Base-by-base conservation (phyloP, 2,113 vertebrate species). In the Neodontobutis hainanensis region DNA sequence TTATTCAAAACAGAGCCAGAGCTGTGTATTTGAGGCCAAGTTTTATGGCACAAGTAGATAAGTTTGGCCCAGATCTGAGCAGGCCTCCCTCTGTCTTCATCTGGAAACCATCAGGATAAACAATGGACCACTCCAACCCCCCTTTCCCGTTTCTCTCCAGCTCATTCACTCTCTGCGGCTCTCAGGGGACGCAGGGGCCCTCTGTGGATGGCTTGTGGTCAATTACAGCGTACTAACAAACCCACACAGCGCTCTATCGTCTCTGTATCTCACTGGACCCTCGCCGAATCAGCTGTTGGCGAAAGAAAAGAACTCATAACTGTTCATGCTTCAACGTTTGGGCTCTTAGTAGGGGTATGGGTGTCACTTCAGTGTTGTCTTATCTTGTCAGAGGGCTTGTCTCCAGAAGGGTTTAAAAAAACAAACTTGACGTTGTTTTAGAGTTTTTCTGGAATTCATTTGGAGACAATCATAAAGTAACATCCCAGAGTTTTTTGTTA, bases 101-200 rank as follows among this genome's bases (percentile, higher is more conserved):
- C 95, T 96, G 95, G 95, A 95, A 95, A 88, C 87, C 90, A 95
- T 95, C 94, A 95, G 89, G 83, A 85, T 93, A 94, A 95, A 95
- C 94, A 94, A 95, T 95, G 87, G 91, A 92, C 89, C 84, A 74
- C 91, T 90, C 92, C 90, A 87, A 81, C 90, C 64, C 83, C 77
- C 81, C 4, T 34, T 44, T 40, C 46, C 15, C 43, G 52, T 61
- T 49, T 63, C 58, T 70, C 71, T 45, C 52, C 48, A 53, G 15
- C 47, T 53, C 66, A 60, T 19, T 65, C 81, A 47, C 68, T 61
- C 73, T 56, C 75, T 59, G 67, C 52, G 65, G 58, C 73, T 75
- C 78, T 69, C 80, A 58, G 84, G 84, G 88, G 85, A 92, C 91
- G 38, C 84, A 53, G 14, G 87, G 89, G 89, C 90, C 86, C 81